Conservation (phyloP, 2,113 vertebrate species). For the Chlamydotis undulata region DNA sequence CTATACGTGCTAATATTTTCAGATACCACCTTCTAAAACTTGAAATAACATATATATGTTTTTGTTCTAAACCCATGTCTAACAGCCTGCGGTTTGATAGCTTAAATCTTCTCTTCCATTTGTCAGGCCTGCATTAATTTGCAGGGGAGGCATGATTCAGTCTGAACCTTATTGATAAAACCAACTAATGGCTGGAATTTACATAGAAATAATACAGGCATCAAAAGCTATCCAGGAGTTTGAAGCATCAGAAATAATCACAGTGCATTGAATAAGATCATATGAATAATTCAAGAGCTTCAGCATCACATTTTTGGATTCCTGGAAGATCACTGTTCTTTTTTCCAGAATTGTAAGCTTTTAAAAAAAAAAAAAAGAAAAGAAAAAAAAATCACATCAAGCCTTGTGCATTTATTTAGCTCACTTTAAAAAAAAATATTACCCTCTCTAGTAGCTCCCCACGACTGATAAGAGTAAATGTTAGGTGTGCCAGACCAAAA, state of each 20-base stretch:
- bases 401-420: neutral
- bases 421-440: neutral
- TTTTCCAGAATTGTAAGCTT: neutral
- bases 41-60: neutral
- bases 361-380: neutral
- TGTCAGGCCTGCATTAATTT: slow-evolving; percentile 26
- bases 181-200: slow-evolving; percentile 59
- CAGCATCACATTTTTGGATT: slow-evolving; percentile 32
- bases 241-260: slow-evolving; percentile 58
- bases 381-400: neutral
- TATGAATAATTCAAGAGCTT: slow-evolving; percentile 60
- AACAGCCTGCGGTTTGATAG: neutral
- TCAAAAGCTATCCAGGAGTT: slow-evolving; percentile 63
- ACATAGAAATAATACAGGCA: slow-evolving; percentile 64
- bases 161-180: slow-evolving; percentile 61
- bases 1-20: neutral
- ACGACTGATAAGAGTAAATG: neutral
- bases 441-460: neutral
- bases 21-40: neutral
- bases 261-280: slow-evolving; percentile 43
- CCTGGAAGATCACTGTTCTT: slow-evolving; percentile 17
- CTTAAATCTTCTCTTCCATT: slow-evolving; percentile 20
- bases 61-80: neutral
- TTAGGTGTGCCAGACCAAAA: neutral
- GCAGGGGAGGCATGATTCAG: slow-evolving; percentile 39